A percentile compares a stretch with the other conserved stretches of the same genome.
phyloP scores from a whole-genome alignment of 2,113 vertebrate species.

The Haliaeetus leucogaster region DNA sequence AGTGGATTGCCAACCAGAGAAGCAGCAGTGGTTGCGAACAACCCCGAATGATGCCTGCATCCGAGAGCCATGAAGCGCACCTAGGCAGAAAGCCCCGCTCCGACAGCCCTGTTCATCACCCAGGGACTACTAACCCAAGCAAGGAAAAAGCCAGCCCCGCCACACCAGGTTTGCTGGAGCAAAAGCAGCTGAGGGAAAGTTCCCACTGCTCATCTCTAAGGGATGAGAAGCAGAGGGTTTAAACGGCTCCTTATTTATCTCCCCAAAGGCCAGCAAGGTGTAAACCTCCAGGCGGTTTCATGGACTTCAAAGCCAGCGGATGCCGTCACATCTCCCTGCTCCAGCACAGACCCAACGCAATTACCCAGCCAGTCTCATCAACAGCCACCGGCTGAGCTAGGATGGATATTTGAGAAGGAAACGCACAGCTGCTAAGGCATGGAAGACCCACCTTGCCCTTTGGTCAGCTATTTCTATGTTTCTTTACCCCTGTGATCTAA shows the following conservation, averaged over 20 bases:
- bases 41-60: neutral
- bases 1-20: neutral
- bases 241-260: neutral
- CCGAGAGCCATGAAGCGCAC: neutral
- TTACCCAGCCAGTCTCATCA: neutral
- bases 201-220: neutral
- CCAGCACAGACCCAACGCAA: neutral
- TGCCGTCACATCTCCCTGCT: neutral
- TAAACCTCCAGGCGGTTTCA: neutral
- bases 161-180: neutral
- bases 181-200: neutral
- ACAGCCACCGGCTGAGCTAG: neutral
- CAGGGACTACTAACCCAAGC: neutral
- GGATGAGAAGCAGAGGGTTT: neutral
- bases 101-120: neutral
- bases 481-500: neutral
- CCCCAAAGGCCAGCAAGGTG: neutral
- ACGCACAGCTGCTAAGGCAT: neutral
- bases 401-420: neutral
- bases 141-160: neutral
- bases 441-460: neutral
- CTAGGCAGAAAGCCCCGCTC: neutral
- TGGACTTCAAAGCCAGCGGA: neutral
- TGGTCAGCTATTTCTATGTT: too few relatives aligned
- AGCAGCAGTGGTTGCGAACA: neutral